phyloP scores from a whole-genome alignment of 2,888 invertebrate species.

The Eutolmus rufibarbis region DNA sequence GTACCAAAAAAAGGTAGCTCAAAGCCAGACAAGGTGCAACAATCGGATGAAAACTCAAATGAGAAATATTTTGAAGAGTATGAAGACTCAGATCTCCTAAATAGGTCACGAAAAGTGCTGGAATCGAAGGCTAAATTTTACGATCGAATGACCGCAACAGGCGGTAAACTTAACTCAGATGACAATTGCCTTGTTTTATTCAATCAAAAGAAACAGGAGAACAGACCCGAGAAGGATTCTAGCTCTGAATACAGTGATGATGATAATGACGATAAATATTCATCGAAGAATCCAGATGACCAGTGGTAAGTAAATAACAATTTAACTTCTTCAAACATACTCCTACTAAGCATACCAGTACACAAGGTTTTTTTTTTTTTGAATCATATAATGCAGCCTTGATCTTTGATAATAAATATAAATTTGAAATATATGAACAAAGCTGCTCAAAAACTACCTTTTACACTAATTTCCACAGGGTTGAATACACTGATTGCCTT shows the following conservation, averaged over 20 bases:
- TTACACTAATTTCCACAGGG: conserved; percentile 65
- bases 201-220: conserved; percentile 61
- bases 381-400: too few species aligned
- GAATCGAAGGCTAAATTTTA: conserved; percentile 63
- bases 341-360: too few species aligned
- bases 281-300: conserved; percentile 64
- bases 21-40: conserved; percentile 53
- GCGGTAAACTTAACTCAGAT: conserved; percentile 59
- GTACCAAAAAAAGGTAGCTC: conserved; percentile 58
- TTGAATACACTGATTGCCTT: conserved; percentile 87
- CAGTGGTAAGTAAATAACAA: conserved; percentile 65
- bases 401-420: neutral
- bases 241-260: conserved; percentile 62
- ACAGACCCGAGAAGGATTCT: conserved; percentile 56
- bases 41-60: conserved; percentile 57
- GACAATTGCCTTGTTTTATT: conserved; percentile 62
- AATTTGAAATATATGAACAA: neutral
- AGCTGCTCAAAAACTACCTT: neutral
- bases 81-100: conserved; percentile 57
- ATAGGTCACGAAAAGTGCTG: conserved; percentile 62
- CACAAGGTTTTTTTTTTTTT: too few species aligned
- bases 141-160: conserved; percentile 61
- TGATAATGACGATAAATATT: conserved; percentile 52
- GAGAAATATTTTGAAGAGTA: conserved; percentile 55
- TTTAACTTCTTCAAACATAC: too few species aligned